Percentiles rank a stretch among this genome's conserved stretches.
phyloP scores from a whole-genome alignment of 1,140 invertebrate genomes.

The Drosophila orosa region DNA sequence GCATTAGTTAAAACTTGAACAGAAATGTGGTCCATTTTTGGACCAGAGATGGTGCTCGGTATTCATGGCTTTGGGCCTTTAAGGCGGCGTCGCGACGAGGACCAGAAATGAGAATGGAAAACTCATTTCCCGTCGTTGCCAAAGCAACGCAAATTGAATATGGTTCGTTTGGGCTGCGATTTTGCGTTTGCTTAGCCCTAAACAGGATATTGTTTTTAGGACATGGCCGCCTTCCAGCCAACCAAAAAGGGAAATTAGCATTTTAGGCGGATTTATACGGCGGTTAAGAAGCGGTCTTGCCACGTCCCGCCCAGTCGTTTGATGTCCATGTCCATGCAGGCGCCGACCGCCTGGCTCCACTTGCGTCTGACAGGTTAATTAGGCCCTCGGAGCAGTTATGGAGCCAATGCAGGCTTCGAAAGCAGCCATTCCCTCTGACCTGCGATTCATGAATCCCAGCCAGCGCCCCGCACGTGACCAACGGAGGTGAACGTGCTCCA shows the following conservation, averaged over 20 bases:
- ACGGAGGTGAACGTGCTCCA: constrained; percentile 10
- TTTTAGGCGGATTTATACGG: constrained; percentile 51
- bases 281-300: constrained; percentile 27
- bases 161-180: constrained; percentile 27
- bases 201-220: constrained; percentile 69
- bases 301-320: constrained; percentile 39
- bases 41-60: constrained; percentile 20
- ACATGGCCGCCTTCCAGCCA: constrained; percentile 10
- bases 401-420: background rate
- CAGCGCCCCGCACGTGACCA: constrained; percentile 26
- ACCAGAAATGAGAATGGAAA: constrained; percentile 34
- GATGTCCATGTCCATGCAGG: constrained; percentile 46
- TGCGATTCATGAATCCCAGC: constrained; percentile 9
- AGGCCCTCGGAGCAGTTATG: constrained; percentile 28
- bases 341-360: constrained; percentile 13
- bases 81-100: background rate
- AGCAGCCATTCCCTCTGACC: background rate
- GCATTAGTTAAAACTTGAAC: constrained; percentile 60
- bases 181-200: constrained; percentile 43
- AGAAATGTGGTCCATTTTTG: constrained; percentile 29
- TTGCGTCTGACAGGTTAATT: constrained; percentile 71
- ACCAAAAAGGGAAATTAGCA: constrained; percentile 62
- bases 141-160: constrained; percentile 52
- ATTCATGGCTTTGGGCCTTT: constrained; percentile 15
- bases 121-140: constrained; percentile 63